phyloP scores from a whole-genome alignment of 2,797 vertebrate genomes.

The Manis pentadactyla region DNA sequence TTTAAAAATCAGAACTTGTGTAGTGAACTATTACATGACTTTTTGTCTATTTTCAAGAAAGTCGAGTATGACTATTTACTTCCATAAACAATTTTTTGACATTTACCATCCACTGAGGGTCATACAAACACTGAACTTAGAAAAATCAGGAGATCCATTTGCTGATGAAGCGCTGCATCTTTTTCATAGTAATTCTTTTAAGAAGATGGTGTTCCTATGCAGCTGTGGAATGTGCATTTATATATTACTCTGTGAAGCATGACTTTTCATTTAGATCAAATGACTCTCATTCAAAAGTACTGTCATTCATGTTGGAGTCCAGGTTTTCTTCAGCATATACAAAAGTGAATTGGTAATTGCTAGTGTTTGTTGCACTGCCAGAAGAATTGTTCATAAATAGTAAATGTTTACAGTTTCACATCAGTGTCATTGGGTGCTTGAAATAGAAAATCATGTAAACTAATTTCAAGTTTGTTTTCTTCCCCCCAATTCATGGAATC shows the following conservation, averaged over 20 bases:
- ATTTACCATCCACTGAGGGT: background rate
- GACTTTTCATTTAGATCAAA: slow-evolving; percentile 63
- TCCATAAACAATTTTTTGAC: background rate
- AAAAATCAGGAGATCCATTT: background rate
- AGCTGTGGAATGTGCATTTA: background rate
- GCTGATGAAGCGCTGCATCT: background rate
- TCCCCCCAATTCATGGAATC: background rate
- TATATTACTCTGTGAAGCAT: background rate
- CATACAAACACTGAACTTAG: background rate
- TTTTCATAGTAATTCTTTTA: slow-evolving; percentile 7
- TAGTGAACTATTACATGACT: background rate
- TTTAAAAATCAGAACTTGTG: background rate
- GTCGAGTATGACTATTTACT: background rate
- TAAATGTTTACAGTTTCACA: background rate
- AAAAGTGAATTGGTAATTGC: background rate
- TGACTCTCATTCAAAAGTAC: background rate
- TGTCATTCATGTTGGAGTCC: background rate
- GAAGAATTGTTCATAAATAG: background rate
- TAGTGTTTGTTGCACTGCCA: background rate
- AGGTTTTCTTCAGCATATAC: background rate
- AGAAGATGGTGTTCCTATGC: background rate
- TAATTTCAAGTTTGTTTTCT: background rate
- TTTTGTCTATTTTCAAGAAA: background rate
- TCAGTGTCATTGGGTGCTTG: background rate
- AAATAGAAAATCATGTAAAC: background rate